Evolutionary conservation across 1,140 invertebrate genomes (phyloP).

Genomic region (Oncopeltus fasciatus): DNA sequence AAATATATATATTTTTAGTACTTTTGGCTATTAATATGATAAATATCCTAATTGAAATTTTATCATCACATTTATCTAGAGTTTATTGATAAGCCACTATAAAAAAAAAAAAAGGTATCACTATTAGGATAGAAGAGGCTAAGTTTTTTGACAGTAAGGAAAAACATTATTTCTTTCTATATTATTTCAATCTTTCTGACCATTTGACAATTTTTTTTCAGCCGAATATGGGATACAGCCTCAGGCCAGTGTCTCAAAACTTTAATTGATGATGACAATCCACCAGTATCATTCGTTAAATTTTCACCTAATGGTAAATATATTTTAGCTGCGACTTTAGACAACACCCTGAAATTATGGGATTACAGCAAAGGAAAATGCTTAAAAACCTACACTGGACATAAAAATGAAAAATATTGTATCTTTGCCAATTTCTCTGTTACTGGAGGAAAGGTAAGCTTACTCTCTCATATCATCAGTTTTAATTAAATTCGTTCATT

Average conservation of each 20-base stretch:
- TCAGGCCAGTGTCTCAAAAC: conserved; percentile 99
- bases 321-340: conserved; percentile 92
- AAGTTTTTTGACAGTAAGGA: no score
- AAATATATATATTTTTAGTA: no score
- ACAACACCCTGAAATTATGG: conserved; percentile 97
- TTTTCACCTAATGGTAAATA: conserved; percentile 99
- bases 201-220: conserved; percentile 42
- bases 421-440: conserved; percentile 99
- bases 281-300: conserved; percentile 98
- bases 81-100: no score
- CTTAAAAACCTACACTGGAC: conserved; percentile 93
- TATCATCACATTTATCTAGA: no score
- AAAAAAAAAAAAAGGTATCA: no score
- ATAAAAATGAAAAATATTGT: conserved; percentile 99
- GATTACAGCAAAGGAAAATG: conserved; percentile 97
- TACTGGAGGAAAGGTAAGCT: conserved; percentile 86
- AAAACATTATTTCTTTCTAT: no score
- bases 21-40: no score
- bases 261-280: conserved; percentile 90
- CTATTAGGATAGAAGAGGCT: no score
- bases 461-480: no score
- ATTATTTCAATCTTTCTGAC: no score
- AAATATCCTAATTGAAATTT: no score
- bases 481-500: no score
- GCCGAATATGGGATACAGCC: conserved; percentile 98